Evolutionary conservation across 2,888 invertebrate genomes (phyloP).

Genomic region (Fragum fragum): DNA sequence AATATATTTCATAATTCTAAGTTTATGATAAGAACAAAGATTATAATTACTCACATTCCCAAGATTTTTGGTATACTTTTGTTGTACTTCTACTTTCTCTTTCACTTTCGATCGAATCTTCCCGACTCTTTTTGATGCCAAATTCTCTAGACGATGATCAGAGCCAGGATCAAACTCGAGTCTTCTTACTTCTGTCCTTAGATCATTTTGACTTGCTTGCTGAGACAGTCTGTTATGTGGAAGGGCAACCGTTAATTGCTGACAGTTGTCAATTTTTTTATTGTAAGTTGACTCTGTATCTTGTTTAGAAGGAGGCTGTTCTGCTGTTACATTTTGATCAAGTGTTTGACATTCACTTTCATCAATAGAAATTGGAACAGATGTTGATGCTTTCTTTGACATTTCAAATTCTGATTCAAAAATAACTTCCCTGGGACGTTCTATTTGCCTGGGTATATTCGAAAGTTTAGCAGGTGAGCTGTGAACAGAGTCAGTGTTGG

Average conservation of each 20-base stretch:
- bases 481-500: slow-evolving; percentile 43
- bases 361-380: slow-evolving; percentile 19
- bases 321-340: not conserved
- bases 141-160: slow-evolving; percentile 41
- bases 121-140: slow-evolving; percentile 48
- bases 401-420: slow-evolving; percentile 18
- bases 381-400: not conserved
- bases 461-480: slow-evolving; percentile 35
- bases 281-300: not conserved
- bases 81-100: slow-evolving; percentile 53
- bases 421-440: not conserved
- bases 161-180: slow-evolving; percentile 45
- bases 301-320: not conserved
- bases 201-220: not conserved
- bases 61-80: slow-evolving; percentile 55
- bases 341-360: slow-evolving; percentile 15
- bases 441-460: not conserved
- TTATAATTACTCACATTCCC: slow-evolving; percentile 42
- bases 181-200: slow-evolving; percentile 50
- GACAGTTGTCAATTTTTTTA: not conserved
- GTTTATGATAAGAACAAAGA: no score
- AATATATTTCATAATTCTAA: no score
- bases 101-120: slow-evolving; percentile 54
- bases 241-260: not conserved
- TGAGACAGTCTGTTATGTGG: not conserved